Evolutionary conservation across 1,140 invertebrate species (phyloP), one percentile per base, ranked within the genome.

Genomic region (Drosophila miranda): DNA sequence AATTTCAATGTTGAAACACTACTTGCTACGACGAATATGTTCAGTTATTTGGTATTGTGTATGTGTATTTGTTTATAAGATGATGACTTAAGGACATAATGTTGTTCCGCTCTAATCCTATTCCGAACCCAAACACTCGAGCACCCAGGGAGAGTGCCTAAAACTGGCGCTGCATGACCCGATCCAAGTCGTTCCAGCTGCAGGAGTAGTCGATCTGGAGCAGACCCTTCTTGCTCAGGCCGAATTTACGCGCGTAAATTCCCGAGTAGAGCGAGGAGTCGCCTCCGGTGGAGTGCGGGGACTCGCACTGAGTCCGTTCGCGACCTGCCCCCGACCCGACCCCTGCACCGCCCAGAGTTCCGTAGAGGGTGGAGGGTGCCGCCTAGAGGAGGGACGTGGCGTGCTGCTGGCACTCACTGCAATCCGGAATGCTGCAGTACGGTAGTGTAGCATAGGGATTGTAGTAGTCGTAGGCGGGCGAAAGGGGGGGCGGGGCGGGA

Each of bases 171-270:
- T 91, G 86, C 71, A 94, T 94, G 76, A 93, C 93, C 23, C 92
- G 91, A 76, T 94, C 92, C 55, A 94, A 77, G 38, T 93, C 93
- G 67, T 93, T 93, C 94, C 94, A 95, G 79, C 93, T 95, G 76
- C 92, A 93, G 5, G 93, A 94, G 76, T 95, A 95, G 79, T 95
- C 94, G 46, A 95, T 95, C 87, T 94, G 94, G 9, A 95, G 89
- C 73, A 95, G 92, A 43, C 94, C 94, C 73, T 94, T 94, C 44
- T 93, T 93, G 76, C 93, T 94, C 64, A 94, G 81, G 42, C 92
- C 92, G 72, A 94, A 92, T 88, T 92, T 90, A 86, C 84, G 75
- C 0, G 75, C 71, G 60, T 90, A 90, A 79, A 89, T 89, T 86
- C 87, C 88, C 51, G 81, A 74, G 56, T 84, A 89, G 81, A 90